phyloP scores from a whole-genome alignment of 2,888 invertebrate species.

The Temnothorax ravouxi region DNA sequence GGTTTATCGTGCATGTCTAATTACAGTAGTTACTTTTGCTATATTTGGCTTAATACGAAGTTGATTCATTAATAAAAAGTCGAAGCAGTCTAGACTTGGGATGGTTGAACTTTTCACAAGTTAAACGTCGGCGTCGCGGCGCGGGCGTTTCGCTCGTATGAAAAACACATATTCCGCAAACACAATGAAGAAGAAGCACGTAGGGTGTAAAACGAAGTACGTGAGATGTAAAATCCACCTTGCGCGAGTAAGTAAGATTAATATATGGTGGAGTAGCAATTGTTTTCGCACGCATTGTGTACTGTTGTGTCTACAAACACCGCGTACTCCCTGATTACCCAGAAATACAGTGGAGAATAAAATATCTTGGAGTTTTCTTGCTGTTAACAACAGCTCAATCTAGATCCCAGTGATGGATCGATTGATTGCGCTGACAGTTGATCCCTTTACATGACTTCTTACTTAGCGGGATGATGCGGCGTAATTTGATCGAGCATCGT shows the following conservation, averaged over 20 bases:
- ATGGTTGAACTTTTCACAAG: background rate
- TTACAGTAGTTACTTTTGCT: background rate
- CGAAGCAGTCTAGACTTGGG: background rate
- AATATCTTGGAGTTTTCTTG: background rate
- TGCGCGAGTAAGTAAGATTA: constrained; percentile 23
- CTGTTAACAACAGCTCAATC: constrained; percentile 1
- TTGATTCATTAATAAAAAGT: background rate
- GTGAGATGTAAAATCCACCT: background rate
- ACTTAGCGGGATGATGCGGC: constrained; percentile 59
- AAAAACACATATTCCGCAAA: background rate
- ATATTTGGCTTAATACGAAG: background rate
- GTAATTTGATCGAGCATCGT: constrained; percentile 54
- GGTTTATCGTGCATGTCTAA: background rate
- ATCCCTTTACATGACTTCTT: constrained; percentile 67
- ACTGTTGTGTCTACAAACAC: background rate
- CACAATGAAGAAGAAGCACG: constrained; percentile 13
- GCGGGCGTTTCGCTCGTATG: background rate
- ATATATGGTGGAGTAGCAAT: background rate
- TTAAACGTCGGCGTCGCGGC: background rate
- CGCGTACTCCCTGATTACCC: background rate
- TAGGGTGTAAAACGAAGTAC: constrained; percentile 9
- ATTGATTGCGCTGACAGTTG: constrained; percentile 68
- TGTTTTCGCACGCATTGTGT: constrained; percentile 4
- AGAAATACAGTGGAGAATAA: background rate
- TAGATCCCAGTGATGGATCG: constrained; percentile 63